Percentiles rank a stretch among this genome's conserved stretches.
Evolutionary conservation across 2,797 vertebrate genomes (phyloP).

Genomic region (Carapus acus): DNA sequence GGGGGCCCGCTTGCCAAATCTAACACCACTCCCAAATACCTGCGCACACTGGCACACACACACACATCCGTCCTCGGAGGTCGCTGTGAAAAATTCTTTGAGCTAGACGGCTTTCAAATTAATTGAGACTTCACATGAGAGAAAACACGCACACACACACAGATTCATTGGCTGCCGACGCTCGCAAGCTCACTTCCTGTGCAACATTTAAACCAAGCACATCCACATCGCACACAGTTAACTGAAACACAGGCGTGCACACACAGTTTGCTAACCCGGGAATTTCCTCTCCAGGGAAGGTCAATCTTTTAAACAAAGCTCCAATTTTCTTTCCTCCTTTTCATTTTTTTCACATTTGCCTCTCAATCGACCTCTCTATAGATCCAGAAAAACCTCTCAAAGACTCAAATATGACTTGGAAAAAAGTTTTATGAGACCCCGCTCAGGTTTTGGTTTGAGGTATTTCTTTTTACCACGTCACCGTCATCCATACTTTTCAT

Average conservation of each 20-base stretch:
- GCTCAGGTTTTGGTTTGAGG: too few species aligned
- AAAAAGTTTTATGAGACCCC: too few species aligned
- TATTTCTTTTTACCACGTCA: too few species aligned
- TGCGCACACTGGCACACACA: slow-evolving; percentile 5
- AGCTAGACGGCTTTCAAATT: not conserved
- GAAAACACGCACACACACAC: slow-evolving; percentile 9
- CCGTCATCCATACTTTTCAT: too few species aligned
- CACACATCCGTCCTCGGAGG: not conserved
- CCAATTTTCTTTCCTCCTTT: slow-evolving; percentile 34
- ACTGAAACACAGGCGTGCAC: not conserved
- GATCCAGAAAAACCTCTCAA: slow-evolving; percentile 18
- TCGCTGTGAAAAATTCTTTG: not conserved
- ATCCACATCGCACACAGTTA: slow-evolving; percentile 20
- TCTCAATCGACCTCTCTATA: not conserved
- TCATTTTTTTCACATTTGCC: slow-evolving; percentile 1
- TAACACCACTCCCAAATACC: slow-evolving; percentile 38
- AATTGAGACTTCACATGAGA: slow-evolving; percentile 14
- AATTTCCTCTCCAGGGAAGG: slow-evolving; percentile 67
- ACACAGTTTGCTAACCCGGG: slow-evolving; percentile 59
- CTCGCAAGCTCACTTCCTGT: slow-evolving; percentile 40
- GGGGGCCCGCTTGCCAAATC: slow-evolving; percentile 37
- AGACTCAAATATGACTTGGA: slow-evolving; percentile 18
- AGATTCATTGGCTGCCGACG: slow-evolving; percentile 35
- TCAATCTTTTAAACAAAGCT: slow-evolving; percentile 57
- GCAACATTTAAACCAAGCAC: slow-evolving; percentile 21